Conservation (phyloP, 2,113 vertebrate species). For the Sander vitreus region DNA sequence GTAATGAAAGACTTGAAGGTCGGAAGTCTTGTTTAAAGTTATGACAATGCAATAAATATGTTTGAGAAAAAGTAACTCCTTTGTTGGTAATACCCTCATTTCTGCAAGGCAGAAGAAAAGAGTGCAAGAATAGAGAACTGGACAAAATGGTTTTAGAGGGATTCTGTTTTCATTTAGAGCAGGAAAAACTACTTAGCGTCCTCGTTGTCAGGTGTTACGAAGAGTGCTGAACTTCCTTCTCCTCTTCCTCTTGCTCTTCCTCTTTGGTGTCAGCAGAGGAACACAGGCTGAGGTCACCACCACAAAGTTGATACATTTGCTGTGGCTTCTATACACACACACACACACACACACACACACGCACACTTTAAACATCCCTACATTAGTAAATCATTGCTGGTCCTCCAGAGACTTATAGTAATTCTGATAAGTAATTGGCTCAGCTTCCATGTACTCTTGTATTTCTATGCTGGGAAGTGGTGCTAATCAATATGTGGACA, state of each 20-base stretch:
- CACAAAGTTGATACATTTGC: constrained; percentile 16
- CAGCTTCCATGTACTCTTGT: neutral
- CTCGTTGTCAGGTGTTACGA: neutral
- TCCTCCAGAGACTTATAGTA: neutral
- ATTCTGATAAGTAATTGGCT: constrained; percentile 26
- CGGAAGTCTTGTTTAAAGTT: neutral
- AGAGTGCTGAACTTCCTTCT: constrained; percentile 12
- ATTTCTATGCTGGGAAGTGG: constrained; percentile 14
- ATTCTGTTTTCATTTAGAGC: constrained; percentile 14
- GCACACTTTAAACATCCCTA: neutral
- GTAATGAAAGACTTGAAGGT: constrained; percentile 40
- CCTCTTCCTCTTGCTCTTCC: constrained; percentile 13
- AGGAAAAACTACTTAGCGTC: neutral
- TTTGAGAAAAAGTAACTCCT: neutral
- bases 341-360: too few species aligned
- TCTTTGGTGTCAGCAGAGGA: constrained; percentile 18
- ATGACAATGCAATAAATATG: neutral
- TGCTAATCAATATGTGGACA: constrained; percentile 31
- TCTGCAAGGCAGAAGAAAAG: neutral
- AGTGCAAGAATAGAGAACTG: neutral
- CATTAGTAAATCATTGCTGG: constrained; percentile 1
- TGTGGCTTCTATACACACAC: neutral
- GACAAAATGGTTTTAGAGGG: neutral
- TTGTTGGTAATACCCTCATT: neutral
- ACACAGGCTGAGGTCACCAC: constrained; percentile 4